These are phyloP conservation scores for Tetragonula carbonaria DNA, from an alignment of 2,888 invertebrate genomes.

Conservation along the genomic window DNA sequence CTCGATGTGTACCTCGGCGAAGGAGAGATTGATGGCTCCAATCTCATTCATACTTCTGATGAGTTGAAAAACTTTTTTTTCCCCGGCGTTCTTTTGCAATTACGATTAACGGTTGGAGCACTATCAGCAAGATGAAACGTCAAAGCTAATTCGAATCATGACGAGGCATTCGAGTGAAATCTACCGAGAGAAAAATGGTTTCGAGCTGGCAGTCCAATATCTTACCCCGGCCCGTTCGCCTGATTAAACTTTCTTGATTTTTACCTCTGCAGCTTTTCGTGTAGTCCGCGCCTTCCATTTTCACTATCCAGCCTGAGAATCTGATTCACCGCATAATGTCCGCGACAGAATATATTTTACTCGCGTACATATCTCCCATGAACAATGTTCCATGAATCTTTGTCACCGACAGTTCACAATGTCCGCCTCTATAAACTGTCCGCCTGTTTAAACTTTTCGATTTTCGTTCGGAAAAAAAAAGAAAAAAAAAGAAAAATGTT, in stretches of 20 bases:
- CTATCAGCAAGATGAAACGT: conserved; percentile 30
- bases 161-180: conserved; percentile 32
- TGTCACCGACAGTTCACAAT: neutral
- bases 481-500: no score
- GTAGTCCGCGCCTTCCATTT: neutral
- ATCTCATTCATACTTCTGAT: conserved; percentile 28
- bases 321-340: conserved; percentile 1
- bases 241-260: conserved; percentile 31
- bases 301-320: neutral
- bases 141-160: conserved; percentile 32
- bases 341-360: neutral
- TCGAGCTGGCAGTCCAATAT: conserved; percentile 12
- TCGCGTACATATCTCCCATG: neutral
- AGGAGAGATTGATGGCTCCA: conserved; percentile 25
- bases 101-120: conserved; percentile 29
- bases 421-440: no score
- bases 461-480: no score
- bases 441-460: neutral
- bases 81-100: conserved; percentile 21
- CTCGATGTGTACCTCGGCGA: neutral
- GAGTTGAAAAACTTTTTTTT: conserved; percentile 24
- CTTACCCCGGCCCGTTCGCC: conserved; percentile 13
- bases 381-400: neutral
- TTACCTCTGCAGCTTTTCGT: neutral
- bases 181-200: conserved; percentile 32